Evolutionary conservation across 2,888 invertebrate genomes (phyloP).

Genomic region (Bembecia ichneumoniformis): DNA sequence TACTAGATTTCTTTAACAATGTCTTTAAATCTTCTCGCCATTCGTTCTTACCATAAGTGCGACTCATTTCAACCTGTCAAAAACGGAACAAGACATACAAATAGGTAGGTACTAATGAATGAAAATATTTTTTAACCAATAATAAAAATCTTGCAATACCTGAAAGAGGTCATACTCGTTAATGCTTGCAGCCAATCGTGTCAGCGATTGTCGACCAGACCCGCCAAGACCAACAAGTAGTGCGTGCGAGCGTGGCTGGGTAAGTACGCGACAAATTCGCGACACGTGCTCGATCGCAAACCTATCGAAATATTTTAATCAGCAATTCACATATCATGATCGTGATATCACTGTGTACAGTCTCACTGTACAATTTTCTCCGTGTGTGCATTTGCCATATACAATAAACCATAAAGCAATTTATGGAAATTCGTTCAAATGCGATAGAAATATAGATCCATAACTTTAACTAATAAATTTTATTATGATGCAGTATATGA

Average conservation of each 20-base stretch:
- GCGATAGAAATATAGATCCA: no score
- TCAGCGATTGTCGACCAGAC: constrained; percentile 92
- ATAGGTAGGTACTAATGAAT: background rate
- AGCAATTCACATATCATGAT: no score
- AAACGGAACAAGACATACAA: no score
- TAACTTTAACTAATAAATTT: no score
- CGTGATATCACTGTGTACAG: no score
- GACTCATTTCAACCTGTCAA: constrained; percentile 88
- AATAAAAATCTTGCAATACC: constrained; percentile 22
- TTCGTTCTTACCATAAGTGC: constrained; percentile 85
- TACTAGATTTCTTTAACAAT: constrained; percentile 84
- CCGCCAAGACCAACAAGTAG: constrained; percentile 93
- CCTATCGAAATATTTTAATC: constrained; percentile 46
- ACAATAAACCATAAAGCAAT: no score
- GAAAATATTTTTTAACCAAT: background rate
- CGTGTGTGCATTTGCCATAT: no score
- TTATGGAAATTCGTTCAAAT: no score
- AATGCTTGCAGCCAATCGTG: constrained; percentile 90
- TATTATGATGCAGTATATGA: no score
- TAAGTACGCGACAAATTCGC: constrained; percentile 89
- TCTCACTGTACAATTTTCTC: no score
- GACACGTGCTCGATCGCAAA: constrained; percentile 96
- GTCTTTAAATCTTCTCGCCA: constrained; percentile 94
- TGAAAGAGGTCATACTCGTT: constrained; percentile 91
- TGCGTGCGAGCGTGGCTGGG: constrained; percentile 93